Conservation (phyloP, 2,113 vertebrate genomes). For the Orthochromis indermauri region DNA sequence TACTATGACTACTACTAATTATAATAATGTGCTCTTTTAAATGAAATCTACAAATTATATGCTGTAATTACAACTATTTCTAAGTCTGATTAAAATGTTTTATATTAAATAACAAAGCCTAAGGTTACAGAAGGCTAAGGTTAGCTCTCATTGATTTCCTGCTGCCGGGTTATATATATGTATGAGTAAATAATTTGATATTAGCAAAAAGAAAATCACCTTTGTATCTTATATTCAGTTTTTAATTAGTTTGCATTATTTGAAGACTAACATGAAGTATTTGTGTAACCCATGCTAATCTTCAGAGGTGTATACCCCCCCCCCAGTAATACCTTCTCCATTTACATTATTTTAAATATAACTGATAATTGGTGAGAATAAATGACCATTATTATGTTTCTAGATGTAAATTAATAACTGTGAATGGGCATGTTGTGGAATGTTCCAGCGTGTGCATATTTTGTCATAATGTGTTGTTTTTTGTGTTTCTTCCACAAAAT, state of each 20-base stretch:
- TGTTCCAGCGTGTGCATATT: neutral
- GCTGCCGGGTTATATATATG: neutral
- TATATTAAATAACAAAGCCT: neutral
- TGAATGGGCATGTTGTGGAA: neutral
- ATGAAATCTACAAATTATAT: neutral
- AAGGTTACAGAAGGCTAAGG: neutral
- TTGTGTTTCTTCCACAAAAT: neutral
- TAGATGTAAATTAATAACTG: neutral
- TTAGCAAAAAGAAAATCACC: neutral
- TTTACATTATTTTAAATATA: neutral
- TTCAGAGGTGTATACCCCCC: fast-evolving
- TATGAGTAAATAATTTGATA: neutral
- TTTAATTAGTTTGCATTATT: neutral
- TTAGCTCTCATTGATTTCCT: neutral
- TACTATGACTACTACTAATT: neutral
- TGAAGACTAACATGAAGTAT: neutral
- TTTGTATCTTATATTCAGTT: neutral
- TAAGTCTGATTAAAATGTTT: neutral
- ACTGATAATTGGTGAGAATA: neutral
- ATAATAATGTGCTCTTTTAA: neutral
- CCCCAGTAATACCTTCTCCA: neutral
- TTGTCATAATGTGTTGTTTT: neutral
- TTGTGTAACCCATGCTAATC: neutral
- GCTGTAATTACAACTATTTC: neutral
- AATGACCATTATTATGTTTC: neutral